Evolutionary conservation across 2,113 vertebrate genomes (phyloP), one percentile per base, ranked within the genome.

Genomic region (Glaucomys volans): DNA sequence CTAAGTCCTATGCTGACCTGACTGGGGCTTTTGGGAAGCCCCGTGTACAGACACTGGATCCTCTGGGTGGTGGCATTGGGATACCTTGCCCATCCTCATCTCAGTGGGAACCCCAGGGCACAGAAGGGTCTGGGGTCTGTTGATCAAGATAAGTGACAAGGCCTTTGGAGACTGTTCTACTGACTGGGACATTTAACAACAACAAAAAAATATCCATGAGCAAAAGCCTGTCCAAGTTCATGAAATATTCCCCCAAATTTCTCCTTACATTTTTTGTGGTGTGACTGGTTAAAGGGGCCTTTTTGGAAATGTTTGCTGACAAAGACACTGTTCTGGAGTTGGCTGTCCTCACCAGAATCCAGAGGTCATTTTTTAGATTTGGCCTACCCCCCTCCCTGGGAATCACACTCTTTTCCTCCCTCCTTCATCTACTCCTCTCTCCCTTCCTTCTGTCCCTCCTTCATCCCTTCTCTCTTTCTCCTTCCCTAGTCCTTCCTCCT

Each of bases 341-440:
- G 35, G 28, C 0, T 16, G 30, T 47, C 3, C 40, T 32, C 37
- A 32, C 67, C 47, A 13, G 54, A 32, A 5, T 26, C 20, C 74
- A 0, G 12, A 4, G 14, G 18, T 18, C 42, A 42, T 14, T 35
- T 20, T 22, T 2, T 77, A 4, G 1, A 22, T 20, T 75, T 8
- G 3, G 28, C 7, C n/a, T 72, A 3, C 24, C 2, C 3, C 20
- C 22, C 6, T 3, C 0, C 4, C 24, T 37, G n/a, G 5, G 7
- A 20, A 0, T 9, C 8, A 30, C 5, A 0, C 17, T 10, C 10
- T 2, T 44, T 8, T 7, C 1, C 35, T 35, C 59, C 18, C 1
- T 13, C 1, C 8, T 16, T 37, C n/a, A 13, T 40, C 18, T 8
- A 18, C 22, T 74, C 42, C 42, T 8, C 2, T n/a, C 1, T 20